These are phyloP conservation scores for Fragum sueziense DNA, from an alignment of 2,888 invertebrate species.

Conservation along the genomic window DNA sequence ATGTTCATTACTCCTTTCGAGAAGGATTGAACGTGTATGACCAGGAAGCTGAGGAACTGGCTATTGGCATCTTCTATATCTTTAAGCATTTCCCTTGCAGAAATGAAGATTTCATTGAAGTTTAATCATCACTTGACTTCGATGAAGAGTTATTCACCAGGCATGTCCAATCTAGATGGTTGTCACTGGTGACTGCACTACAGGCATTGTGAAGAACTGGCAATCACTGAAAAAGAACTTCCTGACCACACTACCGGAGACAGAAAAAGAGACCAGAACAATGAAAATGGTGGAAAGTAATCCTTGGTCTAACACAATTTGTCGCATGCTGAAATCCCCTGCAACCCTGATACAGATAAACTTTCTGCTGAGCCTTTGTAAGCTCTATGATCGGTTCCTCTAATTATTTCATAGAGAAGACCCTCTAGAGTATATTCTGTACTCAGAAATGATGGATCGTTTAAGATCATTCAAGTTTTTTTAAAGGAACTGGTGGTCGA, in stretches of 20 bases:
- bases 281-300: conserved; percentile 40
- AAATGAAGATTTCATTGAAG: conserved; percentile 55
- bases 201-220: conserved; percentile 50
- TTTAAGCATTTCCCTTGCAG: conserved; percentile 52
- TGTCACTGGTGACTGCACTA: conserved; percentile 52
- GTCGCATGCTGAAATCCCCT: conserved; percentile 44
- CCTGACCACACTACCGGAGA: conserved; percentile 33
- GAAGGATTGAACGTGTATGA: conserved; percentile 49
- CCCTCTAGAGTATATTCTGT: conserved; percentile 47
- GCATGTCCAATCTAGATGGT: conserved; percentile 55
- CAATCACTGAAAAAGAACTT: conserved; percentile 34
- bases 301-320: conserved; percentile 43
- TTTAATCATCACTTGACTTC: conserved; percentile 38
- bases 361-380: conserved; percentile 38
- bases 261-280: conserved; percentile 33
- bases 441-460: conserved; percentile 45
- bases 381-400: conserved; percentile 45
- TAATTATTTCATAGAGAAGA: conserved; percentile 50
- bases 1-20: conserved; percentile 53
- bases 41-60: conserved; percentile 46
- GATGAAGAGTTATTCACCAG: conserved; percentile 52
- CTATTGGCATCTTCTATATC: conserved; percentile 54
- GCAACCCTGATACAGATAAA: conserved; percentile 45
- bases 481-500: conserved; percentile 36
- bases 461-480: conserved; percentile 47